phyloP scores from a whole-genome alignment of 2,113 vertebrate species.

The Tetrao urogallus region DNA sequence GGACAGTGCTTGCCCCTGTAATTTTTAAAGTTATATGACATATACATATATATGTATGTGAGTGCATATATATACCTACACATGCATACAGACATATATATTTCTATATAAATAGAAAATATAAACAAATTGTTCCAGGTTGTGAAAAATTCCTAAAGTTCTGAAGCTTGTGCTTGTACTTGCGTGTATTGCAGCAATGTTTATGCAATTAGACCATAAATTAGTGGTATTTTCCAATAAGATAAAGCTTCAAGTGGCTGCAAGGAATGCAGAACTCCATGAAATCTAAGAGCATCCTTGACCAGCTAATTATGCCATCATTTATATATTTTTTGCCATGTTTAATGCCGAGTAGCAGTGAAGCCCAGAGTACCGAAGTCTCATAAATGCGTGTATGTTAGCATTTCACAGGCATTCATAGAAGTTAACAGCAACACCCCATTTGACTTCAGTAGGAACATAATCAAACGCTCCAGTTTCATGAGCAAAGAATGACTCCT shows the following conservation, averaged over 20 bases:
- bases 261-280: not conserved
- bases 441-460: not conserved
- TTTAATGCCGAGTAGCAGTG: not conserved
- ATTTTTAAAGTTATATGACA: not conserved
- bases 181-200: not conserved
- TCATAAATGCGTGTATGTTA: not conserved
- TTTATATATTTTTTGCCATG: not conserved
- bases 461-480: not conserved
- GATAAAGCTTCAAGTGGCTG: not conserved
- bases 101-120: not conserved
- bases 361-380: not conserved
- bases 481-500: not conserved
- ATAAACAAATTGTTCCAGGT: not conserved
- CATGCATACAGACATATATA: rapidly evolving
- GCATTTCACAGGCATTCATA: not conserved
- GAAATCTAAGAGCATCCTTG: not conserved
- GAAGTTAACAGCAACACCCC: not conserved
- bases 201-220: not conserved
- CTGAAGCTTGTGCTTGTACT: not conserved
- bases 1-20: not conserved
- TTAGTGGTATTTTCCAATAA: not conserved
- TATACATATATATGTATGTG: not conserved
- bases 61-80: not conserved
- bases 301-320: not conserved
- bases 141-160: not conserved